Percentiles rank a stretch among this genome's conserved stretches.
Evolutionary conservation across 2,113 vertebrate species (phyloP).

Genomic region (Chaenocephalus aceratus): DNA sequence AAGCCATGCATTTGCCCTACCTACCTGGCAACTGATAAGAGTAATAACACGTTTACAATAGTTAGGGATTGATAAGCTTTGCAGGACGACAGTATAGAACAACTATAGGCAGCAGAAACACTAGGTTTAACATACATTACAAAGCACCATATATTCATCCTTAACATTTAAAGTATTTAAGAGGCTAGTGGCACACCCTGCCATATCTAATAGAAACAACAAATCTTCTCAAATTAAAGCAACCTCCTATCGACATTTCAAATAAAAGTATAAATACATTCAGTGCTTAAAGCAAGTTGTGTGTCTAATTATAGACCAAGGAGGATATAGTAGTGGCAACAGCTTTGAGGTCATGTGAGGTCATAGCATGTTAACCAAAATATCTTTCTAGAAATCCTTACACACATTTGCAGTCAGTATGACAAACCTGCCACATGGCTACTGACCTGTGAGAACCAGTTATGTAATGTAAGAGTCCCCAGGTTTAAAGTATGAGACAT

Average conservation of each 20-base stretch:
- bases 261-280: neutral
- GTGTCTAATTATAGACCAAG: slow-evolving; percentile 38
- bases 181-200: neutral
- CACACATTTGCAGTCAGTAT: slow-evolving; percentile 11
- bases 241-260: neutral
- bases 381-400: slow-evolving; percentile 2
- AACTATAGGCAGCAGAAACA: neutral
- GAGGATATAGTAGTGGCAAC: neutral
- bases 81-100: neutral
- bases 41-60: slow-evolving; percentile 42
- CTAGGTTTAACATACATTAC: neutral
- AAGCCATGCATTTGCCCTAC: neutral
- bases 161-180: neutral
- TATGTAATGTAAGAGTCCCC: neutral
- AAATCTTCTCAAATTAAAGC: neutral
- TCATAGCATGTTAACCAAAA: slow-evolving; percentile 22
- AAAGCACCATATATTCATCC: neutral
- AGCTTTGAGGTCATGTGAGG: slow-evolving; percentile 39
- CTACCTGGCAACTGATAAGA: slow-evolving; percentile 47
- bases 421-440: neutral
- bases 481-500: neutral
- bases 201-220: neutral
- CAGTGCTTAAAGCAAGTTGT: neutral
- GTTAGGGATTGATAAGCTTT: slow-evolving; percentile 8
- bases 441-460: neutral